Evolutionary conservation across 2,113 vertebrate species (phyloP).

Genomic region (Holacanthus passer): DNA sequence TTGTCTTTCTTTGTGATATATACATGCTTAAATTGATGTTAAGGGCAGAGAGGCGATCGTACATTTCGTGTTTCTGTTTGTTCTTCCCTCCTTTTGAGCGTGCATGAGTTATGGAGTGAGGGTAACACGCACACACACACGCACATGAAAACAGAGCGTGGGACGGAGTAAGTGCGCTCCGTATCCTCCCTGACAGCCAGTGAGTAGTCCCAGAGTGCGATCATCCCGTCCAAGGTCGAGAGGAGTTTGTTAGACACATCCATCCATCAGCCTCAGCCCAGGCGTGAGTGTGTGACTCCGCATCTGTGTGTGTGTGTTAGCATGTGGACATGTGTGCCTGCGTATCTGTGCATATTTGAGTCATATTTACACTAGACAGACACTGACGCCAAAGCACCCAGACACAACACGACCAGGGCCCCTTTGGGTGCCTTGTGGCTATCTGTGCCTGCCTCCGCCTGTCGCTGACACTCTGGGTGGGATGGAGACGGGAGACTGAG

Average conservation of each 20-base stretch:
- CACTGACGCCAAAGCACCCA: slow-evolving; percentile 50
- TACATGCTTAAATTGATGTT: not conserved
- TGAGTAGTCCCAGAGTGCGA: slow-evolving; percentile 67
- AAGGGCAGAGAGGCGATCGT: slow-evolving; percentile 2
- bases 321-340: not conserved
- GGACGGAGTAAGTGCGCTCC: not conserved
- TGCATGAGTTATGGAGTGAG: slow-evolving; percentile 47
- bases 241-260: slow-evolving; percentile 68
- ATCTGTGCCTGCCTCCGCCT: slow-evolving; percentile 42
- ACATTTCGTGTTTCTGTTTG: slow-evolving; percentile 16
- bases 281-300: not conserved
- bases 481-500: slow-evolving; percentile 20
- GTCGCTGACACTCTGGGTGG: slow-evolving; percentile 47
- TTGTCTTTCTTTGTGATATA: slow-evolving; percentile 11
- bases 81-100: not conserved
- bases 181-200: slow-evolving; percentile 54
- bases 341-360: slow-evolving; percentile 13
- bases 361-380: slow-evolving; percentile 39
- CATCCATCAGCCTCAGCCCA: slow-evolving; percentile 74
- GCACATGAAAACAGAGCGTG: slow-evolving; percentile 7
- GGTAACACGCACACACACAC: not conserved
- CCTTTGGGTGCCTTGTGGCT: slow-evolving; percentile 17
- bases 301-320: slow-evolving; percentile 10
- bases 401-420: slow-evolving; percentile 62
- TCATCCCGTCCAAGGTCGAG: slow-evolving; percentile 69